A percentile compares a stretch with the other conserved stretches of the same genome.
Conservation (phyloP, 2,888 invertebrate species). For the Dynastes maya region DNA sequence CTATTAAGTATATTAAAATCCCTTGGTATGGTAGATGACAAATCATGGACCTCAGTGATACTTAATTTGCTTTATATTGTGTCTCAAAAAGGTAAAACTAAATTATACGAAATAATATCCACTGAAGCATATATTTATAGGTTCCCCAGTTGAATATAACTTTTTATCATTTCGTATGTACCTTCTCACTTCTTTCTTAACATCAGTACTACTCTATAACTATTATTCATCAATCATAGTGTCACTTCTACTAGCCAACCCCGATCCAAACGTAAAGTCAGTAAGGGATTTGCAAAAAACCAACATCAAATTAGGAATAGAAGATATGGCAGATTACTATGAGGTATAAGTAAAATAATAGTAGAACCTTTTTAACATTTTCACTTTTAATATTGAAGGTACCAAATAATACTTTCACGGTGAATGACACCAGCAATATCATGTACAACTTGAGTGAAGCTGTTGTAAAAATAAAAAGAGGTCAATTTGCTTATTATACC, state of each 20-base stretch:
- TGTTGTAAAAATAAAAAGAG: conserved; percentile 23
- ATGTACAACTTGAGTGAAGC: conserved; percentile 28
- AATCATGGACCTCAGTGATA: conserved; percentile 29
- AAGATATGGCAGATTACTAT: conserved; percentile 31
- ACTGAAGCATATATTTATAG: conserved; percentile 3
- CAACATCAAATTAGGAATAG: conserved; percentile 35
- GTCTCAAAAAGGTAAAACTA: conserved; percentile 32
- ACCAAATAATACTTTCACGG: background rate
- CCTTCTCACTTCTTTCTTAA: conserved; percentile 30
- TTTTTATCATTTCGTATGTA: conserved; percentile 33
- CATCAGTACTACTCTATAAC: conserved; percentile 35
- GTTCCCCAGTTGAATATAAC: conserved; percentile 21
- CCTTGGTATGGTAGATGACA: conserved; percentile 10
- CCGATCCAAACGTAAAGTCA: conserved; percentile 21
- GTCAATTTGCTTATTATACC: conserved; percentile 46
- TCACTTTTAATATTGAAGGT: conserved; percentile 7
- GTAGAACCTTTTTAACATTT: background rate
- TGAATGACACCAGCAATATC: background rate
- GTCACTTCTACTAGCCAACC: conserved; percentile 36
- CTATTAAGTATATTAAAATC: conserved; percentile 10
- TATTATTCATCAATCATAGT: conserved; percentile 46
- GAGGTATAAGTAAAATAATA: background rate
- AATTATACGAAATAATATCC: background rate
- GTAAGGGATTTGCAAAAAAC: conserved; percentile 34
- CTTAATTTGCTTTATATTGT: conserved; percentile 37